Base-by-base conservation (phyloP, 2,888 invertebrate species). In the Phaonia tiefii region DNA sequence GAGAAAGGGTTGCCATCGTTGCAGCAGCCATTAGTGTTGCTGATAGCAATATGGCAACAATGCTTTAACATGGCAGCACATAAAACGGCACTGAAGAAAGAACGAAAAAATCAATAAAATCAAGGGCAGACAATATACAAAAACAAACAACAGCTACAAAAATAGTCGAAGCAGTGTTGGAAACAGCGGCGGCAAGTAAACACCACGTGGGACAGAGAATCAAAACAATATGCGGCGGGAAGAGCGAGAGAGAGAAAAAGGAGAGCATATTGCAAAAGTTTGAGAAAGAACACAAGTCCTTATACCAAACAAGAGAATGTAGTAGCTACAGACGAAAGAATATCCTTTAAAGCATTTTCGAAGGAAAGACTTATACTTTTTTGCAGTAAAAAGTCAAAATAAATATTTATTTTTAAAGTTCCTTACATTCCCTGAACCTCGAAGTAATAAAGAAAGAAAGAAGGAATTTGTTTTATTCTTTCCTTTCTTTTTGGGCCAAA, bases 91-190 rank as follows among this genome's bases (percentile, higher is more conserved):
- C 75, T 26, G 63, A 66, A 54, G 75, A 83, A 86, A 87, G 86
- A 84, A 84, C 83, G 79, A 87, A n/a, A n/a, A 89, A 90, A 89
- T 89, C 89, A 87, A 89, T 89, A 89, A 90, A 89, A 89, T 89
- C 89, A 89, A 89, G 89, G 89, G 90, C 89, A 89, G 90, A 89
- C 89, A 89, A 89, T 88, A 86, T 85, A 85, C 86, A 83, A 84
- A 83, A 86, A 83, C 82, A 75, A 74, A 78, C 70, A 26, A 79
- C 78, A 80, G 77, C 82, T 83, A 73, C 74, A 25, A 46, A 13
- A 13, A 71, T n/a, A 58, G n/a, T n/a, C 1, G 25, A 11, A 15
- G 60, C 31, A 63, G 63, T 11, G 42, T 3, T 22, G 2, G 22
- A 60, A 46, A 81, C 67, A 78, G n/a, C 70, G 73, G 81, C 81